Percentiles rank a stretch among this genome's conserved stretches.
phyloP scores from a whole-genome alignment of 2,113 vertebrate species.

The Chascanopsetta lugubris region DNA sequence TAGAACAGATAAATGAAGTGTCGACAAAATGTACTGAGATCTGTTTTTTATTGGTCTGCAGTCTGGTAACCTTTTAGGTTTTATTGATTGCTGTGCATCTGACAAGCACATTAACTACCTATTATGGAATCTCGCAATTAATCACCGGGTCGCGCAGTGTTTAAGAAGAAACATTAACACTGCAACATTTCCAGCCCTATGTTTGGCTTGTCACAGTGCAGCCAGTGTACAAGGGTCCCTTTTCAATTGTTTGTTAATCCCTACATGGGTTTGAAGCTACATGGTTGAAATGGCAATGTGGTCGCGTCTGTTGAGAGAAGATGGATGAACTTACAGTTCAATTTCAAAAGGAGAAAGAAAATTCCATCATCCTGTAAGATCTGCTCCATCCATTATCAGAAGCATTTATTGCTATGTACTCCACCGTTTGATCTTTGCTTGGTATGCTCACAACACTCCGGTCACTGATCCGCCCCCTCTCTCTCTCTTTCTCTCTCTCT shows the following conservation, averaged over 20 bases:
- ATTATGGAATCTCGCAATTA: neutral
- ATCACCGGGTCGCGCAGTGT: neutral
- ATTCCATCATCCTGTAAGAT: neutral
- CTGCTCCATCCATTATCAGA: neutral
- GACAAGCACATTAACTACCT: neutral
- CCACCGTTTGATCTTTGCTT: slow-evolving; percentile 44
- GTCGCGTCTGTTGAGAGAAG: neutral
- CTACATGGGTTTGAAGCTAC: neutral
- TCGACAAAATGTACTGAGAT: neutral
- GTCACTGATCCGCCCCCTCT: slow-evolving; percentile 10
- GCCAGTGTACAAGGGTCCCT: no score
- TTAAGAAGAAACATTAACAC: neutral
- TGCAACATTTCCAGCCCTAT: neutral
- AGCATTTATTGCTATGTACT: slow-evolving; percentile 7
- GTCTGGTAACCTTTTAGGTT: neutral
- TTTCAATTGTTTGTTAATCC: no score
- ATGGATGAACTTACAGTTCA: neutral
- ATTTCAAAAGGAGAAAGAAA: neutral
- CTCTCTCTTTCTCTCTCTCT: slow-evolving; percentile 1
- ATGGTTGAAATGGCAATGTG: neutral
- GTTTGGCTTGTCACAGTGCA: no score
- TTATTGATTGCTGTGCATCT: neutral
- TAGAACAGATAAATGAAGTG: neutral
- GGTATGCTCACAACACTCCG: slow-evolving; percentile 5
- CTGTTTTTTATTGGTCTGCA: slow-evolving; percentile 3